These are phyloP conservation scores for Drosophila picticornis DNA, from an alignment of 2,888 invertebrate species.

Conservation along the genomic window DNA sequence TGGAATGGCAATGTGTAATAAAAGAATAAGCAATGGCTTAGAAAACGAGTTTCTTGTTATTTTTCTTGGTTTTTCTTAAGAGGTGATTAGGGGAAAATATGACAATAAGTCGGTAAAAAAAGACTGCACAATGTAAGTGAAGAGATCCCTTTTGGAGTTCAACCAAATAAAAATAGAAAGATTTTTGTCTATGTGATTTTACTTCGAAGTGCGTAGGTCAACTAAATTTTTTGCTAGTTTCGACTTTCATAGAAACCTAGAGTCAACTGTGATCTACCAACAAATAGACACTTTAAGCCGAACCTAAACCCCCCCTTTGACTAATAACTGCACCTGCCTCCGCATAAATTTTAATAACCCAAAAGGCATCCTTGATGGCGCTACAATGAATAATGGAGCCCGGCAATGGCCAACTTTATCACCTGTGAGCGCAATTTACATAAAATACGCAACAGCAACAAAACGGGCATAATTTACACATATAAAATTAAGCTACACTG, in stretches of 20 bases:
- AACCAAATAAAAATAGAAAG: background rate
- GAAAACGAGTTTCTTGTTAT: slow-evolving; percentile 4
- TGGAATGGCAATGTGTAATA: slow-evolving; percentile 4
- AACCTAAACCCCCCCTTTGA: background rate
- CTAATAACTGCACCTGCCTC: slow-evolving; percentile 47
- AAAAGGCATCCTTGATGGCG: slow-evolving; percentile 52
- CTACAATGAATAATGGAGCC: slow-evolving; percentile 66
- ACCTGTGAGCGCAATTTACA: slow-evolving; percentile 71
- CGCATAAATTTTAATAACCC: slow-evolving; percentile 69
- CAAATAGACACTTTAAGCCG: background rate
- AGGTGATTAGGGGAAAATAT: background rate
- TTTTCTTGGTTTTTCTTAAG: background rate
- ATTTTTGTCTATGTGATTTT: background rate
- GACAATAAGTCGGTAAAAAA: background rate
- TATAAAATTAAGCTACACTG: slow-evolving; percentile 67
- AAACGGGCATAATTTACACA: slow-evolving; percentile 32
- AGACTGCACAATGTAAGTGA: background rate
- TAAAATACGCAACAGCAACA: slow-evolving; percentile 49
- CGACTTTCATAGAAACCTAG: background rate
- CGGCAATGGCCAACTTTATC: slow-evolving; percentile 62
- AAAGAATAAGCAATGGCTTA: slow-evolving; percentile 18
- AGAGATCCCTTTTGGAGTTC: background rate
- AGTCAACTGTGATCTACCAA: background rate
- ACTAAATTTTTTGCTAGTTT: background rate
- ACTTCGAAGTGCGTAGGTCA: background rate